Percentiles rank a stretch among this genome's conserved stretches.
These are phyloP conservation scores for Chrysolina haemoptera DNA, from an alignment of 2,888 invertebrate species.

Conservation along the genomic window DNA sequence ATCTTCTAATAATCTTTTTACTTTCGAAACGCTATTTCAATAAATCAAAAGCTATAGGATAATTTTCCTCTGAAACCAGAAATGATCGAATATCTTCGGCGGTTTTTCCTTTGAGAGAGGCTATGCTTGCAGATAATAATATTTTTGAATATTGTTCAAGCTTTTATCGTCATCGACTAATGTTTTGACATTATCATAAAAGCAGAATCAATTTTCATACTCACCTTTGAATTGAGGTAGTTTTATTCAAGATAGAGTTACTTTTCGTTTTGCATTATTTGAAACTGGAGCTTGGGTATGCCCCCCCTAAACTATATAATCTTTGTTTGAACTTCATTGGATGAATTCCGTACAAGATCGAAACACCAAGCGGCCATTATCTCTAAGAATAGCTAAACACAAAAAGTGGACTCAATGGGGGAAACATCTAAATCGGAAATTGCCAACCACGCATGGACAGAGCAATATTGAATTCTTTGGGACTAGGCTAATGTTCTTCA, in stretches of 20 bases:
- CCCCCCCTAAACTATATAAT: background rate
- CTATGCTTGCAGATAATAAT: no score
- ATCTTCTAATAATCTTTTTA: no score
- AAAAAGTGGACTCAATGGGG: no score
- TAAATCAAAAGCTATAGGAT: no score
- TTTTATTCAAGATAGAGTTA: constrained; percentile 5
- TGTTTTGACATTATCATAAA: constrained; percentile 8
- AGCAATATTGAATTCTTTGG: no score
- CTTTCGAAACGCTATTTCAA: no score
- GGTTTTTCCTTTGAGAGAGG: no score
- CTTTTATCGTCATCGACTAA: constrained; percentile 1
- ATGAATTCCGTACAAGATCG: constrained; percentile 1
- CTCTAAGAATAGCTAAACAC: background rate
- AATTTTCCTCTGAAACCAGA: background rate
- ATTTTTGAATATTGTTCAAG: constrained; percentile 3
- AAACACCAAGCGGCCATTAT: background rate
- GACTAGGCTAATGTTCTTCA: no score
- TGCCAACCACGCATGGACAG: no score
- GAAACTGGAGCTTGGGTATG: background rate
- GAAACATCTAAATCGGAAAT: no score
- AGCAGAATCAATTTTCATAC: background rate
- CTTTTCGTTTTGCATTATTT: background rate
- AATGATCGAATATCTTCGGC: no score
- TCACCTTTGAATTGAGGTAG: background rate
- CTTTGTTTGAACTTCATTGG: constrained; percentile 10